Base-by-base conservation (phyloP, 2,113 vertebrate species). In the Tricholaema leucomelas region DNA sequence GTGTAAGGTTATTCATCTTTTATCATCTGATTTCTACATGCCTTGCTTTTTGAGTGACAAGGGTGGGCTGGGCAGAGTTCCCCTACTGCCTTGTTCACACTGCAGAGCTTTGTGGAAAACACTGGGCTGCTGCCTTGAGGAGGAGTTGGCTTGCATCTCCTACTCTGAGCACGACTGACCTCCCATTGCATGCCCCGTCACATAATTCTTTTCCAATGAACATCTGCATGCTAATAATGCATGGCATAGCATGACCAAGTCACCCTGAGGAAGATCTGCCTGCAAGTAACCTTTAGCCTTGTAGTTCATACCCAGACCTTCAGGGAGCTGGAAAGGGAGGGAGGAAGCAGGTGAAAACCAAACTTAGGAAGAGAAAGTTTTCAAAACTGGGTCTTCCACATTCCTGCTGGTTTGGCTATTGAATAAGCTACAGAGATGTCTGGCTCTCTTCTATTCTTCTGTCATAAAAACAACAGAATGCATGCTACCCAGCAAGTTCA, bases 311-410 rank as follows among this genome's bases (percentile, higher is more conserved):
- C 31, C 8, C 19, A 36, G 30, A 61, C 54, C 54, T 91, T 55
- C 66, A 31, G 44, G 64, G 21, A 75, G 33, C 12, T 75, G 27
- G 20, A 16, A 31, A 5, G 3, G 12, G 15, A 38, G 8, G 21
- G 28, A 13, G 33, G 10, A 88, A 74, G 17, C 24, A 82, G 25
- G 10, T 50, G 31, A 76, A 91, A 70, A 12, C 21, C 8, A 28
- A 70, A 13, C 25, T 50, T 5, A 33, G 59, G 31, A 81, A 55
- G 11, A 89, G 64, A 82, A 89, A 50, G 5, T 80, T 87, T 83
- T 74, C 72, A 74, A 56, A 94, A 94, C 85, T 44, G 61, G 77
- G 60, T 85, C 46, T 91, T 91, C 85, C 73, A 76, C 90, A 87
- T 95, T 93, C 93, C 80, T 94, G 52, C 60, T 73, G 79, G 79